Evolutionary conservation across 2,888 invertebrate genomes (phyloP), one percentile per base, ranked within the genome.

Genomic region (Epinotia bilunana): DNA sequence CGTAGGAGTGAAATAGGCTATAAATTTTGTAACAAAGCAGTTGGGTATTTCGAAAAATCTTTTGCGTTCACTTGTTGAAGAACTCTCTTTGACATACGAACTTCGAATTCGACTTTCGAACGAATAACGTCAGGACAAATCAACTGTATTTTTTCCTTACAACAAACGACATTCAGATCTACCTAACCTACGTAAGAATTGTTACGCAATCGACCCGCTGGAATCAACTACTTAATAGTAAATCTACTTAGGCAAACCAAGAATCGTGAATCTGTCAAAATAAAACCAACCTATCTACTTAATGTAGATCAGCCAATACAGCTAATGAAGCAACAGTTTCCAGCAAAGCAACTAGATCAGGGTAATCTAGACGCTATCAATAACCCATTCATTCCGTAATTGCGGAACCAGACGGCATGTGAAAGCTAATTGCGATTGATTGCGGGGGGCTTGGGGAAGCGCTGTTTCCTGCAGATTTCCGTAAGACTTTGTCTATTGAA

Each of bases 371-470:
- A 63, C 57, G 74, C 74, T 46, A 73, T 73, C 69, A 64, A 63
- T 70, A 74, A 62, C 62, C 33, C 69, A 70, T 74, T 74, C 46
- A 53, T 63, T 69, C 62, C 57, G 63, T 58, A 70, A 63, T 62
- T 69, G 20, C 63, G 69, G 57, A 69, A 55, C 60, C 46, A 61
- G 53, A 49, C 60, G 57, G 70, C 49, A 39, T 53, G 70, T 70
- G 74, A 74, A 74, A 74, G 74, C 71, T 74, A 65, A 74, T 74
- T 64, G 70, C 60, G 67, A 73, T 49, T 57, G 69, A 63, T 63
- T 69, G 69, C 58, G n/a, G 63, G 55, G 62, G 63, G 20, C n/a
- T 39, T 20, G 18, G 63, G 74, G 70, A 71, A 74, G 58, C 33
- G 61, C 23, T 74, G 70, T 60, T 74, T 74, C 74, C 74, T 71